Conservation (phyloP, 2,888 invertebrate species). For the Hyles lineata region DNA sequence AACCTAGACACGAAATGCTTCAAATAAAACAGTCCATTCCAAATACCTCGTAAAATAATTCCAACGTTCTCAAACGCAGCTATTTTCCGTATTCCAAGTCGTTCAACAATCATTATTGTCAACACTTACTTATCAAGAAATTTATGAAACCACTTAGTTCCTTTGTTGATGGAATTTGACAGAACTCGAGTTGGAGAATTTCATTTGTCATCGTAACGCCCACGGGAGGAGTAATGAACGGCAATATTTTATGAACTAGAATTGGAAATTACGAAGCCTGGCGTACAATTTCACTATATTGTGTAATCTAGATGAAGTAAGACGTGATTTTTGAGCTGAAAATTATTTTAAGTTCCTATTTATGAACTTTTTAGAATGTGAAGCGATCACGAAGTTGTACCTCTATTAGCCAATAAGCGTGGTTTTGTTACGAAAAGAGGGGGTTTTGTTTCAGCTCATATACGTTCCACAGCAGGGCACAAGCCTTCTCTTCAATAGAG, state of each 20-base stretch:
- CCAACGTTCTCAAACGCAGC: neutral
- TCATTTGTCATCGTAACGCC: neutral
- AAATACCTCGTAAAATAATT: neutral
- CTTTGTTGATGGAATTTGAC: constrained; percentile 17
- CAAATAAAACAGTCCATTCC: no score
- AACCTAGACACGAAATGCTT: no score
- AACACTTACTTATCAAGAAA: constrained; percentile 24
- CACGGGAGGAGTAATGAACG: neutral
- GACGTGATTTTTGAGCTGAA: neutral
- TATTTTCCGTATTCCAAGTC: constrained; percentile 10
- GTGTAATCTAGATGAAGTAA: neutral
- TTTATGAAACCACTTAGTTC: constrained; percentile 18
- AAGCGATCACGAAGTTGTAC: no score
- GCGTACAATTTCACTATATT: neutral
- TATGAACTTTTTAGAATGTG: no score
- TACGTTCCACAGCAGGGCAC: no score
- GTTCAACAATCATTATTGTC: constrained; percentile 9
- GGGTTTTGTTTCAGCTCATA: no score
- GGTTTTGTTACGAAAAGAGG: no score
- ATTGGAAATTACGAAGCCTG: neutral
- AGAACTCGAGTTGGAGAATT: constrained; percentile 10
- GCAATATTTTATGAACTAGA: constrained; percentile 1
- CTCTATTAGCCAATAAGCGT: no score
- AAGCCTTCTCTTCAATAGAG: no score
- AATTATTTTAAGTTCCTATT: neutral